phyloP scores from a whole-genome alignment of 2,888 invertebrate genomes.

The Drosophila helvetica region DNA sequence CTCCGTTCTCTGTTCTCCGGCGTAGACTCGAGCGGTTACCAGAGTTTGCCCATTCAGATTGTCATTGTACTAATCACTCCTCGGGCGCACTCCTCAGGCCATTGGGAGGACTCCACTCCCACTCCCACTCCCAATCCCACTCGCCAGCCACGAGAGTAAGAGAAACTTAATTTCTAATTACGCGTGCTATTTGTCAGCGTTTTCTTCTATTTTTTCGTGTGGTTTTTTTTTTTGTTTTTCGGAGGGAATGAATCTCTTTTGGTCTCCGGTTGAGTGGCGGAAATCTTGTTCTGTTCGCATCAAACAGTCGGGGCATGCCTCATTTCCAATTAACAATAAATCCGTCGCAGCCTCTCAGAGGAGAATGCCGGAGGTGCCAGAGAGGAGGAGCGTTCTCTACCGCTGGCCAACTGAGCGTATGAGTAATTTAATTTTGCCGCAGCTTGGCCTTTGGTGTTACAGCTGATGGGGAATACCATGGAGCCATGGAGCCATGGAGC shows the following conservation, averaged over 20 bases:
- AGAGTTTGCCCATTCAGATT: constrained; percentile 52
- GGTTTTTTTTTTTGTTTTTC: constrained; percentile 19
- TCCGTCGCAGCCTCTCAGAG: constrained; percentile 69
- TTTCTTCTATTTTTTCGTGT: constrained; percentile 27
- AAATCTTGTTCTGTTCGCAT: constrained; percentile 73
- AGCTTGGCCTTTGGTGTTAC: constrained; percentile 69
- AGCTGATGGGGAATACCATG: constrained; percentile 45
- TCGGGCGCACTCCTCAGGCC: constrained; percentile 20
- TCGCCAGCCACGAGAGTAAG: constrained; percentile 25
- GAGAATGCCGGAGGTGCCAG: constrained; percentile 23
- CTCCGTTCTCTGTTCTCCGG: neutral
- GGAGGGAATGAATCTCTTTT: constrained; percentile 34
- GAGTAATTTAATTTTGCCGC: constrained; percentile 78
- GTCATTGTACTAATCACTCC: constrained; percentile 71
- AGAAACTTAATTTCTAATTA: constrained; percentile 76
- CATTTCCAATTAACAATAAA: constrained; percentile 78
- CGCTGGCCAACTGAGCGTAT: constrained; percentile 76
- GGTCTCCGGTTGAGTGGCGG: constrained; percentile 64
- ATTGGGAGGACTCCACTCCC: constrained; percentile 14
- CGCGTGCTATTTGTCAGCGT: constrained; percentile 76
- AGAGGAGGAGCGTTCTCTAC: constrained; percentile 20
- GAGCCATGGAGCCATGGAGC: constrained; percentile 21
- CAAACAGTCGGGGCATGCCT: constrained; percentile 75
- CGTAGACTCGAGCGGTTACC: constrained; percentile 19
- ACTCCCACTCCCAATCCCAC: neutral